These are phyloP conservation scores for Seriola rivoliana DNA, from an alignment of 2,113 vertebrate species.

Conservation along the genomic window DNA sequence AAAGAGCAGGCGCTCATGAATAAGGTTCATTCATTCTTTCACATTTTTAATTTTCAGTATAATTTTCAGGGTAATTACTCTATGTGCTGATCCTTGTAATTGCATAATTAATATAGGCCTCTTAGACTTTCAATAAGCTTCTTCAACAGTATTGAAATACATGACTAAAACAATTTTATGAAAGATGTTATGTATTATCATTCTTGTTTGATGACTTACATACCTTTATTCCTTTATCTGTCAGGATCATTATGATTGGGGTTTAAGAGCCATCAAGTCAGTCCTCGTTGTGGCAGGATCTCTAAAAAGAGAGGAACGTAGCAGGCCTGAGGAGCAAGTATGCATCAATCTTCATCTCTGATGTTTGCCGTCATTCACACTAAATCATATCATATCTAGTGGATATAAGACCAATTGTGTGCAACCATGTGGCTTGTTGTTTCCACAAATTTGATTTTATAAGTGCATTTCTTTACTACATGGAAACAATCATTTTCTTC, in stretches of 20 bases:
- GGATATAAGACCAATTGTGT: neutral
- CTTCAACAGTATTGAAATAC: neutral
- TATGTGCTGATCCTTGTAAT: neutral
- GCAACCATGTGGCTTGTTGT: neutral
- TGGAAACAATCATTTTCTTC: neutral
- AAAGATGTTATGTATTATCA: neutral
- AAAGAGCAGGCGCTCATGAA: neutral
- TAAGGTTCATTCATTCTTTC: neutral
- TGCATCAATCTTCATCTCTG: neutral
- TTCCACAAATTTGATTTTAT: neutral
- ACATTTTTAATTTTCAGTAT: neutral
- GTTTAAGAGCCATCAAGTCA: conserved; percentile 86
- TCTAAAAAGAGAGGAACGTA: conserved; percentile 83
- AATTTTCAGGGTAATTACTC: neutral
- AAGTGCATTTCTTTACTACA: neutral
- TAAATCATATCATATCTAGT: neutral
- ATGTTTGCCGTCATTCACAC: neutral
- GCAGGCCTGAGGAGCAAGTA: conserved; percentile 86
- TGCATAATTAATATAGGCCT: neutral
- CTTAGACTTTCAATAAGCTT: neutral
- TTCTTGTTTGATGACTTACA: neutral
- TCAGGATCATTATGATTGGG: conserved; percentile 86
- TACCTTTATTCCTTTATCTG: neutral
- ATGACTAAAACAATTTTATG: neutral
- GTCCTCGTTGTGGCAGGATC: conserved; percentile 85